These are phyloP conservation scores for Sialia sialis DNA, from an alignment of 2,113 vertebrate species.

Conservation along the genomic window DNA sequence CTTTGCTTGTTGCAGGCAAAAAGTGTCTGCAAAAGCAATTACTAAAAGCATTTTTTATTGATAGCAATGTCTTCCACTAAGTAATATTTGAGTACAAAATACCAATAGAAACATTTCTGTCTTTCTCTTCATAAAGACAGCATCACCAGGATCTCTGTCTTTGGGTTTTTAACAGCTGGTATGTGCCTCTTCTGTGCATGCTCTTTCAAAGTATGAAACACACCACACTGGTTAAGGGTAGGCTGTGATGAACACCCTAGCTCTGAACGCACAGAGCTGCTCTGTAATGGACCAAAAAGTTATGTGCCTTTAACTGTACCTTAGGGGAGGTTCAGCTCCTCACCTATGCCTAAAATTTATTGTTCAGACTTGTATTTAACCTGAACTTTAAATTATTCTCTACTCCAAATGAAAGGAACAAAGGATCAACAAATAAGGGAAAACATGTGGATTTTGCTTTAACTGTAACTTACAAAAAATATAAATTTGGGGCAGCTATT, in stretches of 20 bases:
- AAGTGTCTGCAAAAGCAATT: background rate
- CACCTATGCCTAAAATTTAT: background rate
- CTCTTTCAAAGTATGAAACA: background rate
- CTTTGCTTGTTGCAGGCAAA: background rate
- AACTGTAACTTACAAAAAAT: background rate
- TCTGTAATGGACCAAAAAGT: background rate
- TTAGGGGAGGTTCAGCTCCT: background rate
- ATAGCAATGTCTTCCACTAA: background rate
- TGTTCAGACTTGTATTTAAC: background rate
- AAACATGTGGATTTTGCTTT: background rate
- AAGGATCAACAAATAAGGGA: background rate
- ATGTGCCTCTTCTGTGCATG: background rate
- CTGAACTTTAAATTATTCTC: background rate
- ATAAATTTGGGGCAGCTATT: background rate
- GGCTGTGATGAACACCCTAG: background rate
- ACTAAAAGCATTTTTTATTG: background rate
- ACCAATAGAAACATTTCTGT: background rate
- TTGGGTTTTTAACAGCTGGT: background rate
- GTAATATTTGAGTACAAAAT: background rate
- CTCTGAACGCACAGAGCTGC: background rate
- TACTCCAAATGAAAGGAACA: background rate
- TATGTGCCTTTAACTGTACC: background rate
- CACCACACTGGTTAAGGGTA: background rate
- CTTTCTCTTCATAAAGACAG: background rate
- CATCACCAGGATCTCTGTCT: background rate